Percentiles rank a stretch among this genome's conserved stretches.
Evolutionary conservation across 2,113 vertebrate species (phyloP).

Genomic region (Mesitornis unicolor): DNA sequence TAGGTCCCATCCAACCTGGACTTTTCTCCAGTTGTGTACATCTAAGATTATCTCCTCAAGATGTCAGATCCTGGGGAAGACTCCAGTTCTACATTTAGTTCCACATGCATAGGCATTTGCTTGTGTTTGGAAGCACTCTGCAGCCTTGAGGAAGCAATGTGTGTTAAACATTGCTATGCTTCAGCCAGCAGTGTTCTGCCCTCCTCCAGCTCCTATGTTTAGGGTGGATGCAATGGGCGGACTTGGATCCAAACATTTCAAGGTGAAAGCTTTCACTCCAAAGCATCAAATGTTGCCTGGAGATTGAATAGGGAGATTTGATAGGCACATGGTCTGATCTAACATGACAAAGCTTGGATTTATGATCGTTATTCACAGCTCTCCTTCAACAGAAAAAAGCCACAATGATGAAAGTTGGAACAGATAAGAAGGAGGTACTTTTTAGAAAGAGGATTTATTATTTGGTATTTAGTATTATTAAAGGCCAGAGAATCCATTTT

Average conservation of each 20-base stretch:
- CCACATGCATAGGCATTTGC: not conserved
- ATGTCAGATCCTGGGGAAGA: not conserved
- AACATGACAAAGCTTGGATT: not conserved
- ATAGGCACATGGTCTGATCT: not conserved
- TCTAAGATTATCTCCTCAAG: not conserved
- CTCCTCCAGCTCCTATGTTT: not conserved
- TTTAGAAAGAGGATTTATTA: not conserved
- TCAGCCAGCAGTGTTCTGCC: not conserved
- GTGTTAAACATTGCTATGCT: not conserved
- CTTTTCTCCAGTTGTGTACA: not conserved
- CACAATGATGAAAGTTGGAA: not conserved
- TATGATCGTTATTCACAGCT: not conserved
- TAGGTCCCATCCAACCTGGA: not conserved
- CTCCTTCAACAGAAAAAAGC: not conserved
- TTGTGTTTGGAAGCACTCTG: not conserved
- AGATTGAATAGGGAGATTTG: not conserved
- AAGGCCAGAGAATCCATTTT: not conserved
- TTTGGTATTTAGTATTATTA: not conserved
- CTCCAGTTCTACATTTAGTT: not conserved
- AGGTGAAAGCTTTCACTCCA: not conserved
- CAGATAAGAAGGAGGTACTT: not conserved
- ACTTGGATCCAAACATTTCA: not conserved
- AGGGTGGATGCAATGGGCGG: not conserved
- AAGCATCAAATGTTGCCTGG: not conserved
- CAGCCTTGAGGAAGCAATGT: not conserved